Evolutionary conservation across 2,113 vertebrate species (phyloP), one percentile per base, ranked within the genome.

Genomic region (Nycticebus coucang): DNA sequence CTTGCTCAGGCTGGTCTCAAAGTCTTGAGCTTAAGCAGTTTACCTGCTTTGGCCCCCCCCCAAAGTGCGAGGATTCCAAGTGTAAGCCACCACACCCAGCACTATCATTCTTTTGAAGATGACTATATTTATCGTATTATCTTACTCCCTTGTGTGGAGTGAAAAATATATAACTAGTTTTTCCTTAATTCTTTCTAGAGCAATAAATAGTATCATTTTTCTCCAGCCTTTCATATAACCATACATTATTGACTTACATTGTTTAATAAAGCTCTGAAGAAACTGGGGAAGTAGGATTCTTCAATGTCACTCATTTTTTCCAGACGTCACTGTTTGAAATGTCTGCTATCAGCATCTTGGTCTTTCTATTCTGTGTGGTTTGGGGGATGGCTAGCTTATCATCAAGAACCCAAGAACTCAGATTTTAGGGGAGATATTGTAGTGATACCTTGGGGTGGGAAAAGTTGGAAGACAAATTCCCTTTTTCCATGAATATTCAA

Each of bases 381-480:
- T 94, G 35, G 74, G 22, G 19, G 80, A 45, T 92, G 21, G 30
- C 45, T 95, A 78, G 0, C 33, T 71, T 78, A 35, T 79, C 90
- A 75, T n/a, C 18, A 55, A 22, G 68, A 79, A 9, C 57, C 93
- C 53, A 69, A 87, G 59, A 87, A 33, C 4, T 0, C 21, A 21
- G 35, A 50, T 84, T 83, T 91, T 35, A 33, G 37, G 13, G 91
- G 17, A 18, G 88, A 11, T 0, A 15, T 81, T 19, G 80, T 94
- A 50, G n/a, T 30, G 89, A 77, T n/a, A 89, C 2, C 37, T 59
- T 94, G 75, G 21, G 62, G 93, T 33, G 69, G 81, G 89, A 89
- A 89, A 95, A 95, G 35, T 88, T 93, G 64, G 13, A 62, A 95
- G 79, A 93, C 93, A 37, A 4, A 21, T n/a, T 75, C 89, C 28